Conservation (phyloP, 64 coral and sea anemone species). For the Stichodactyla mertensii region DNA sequence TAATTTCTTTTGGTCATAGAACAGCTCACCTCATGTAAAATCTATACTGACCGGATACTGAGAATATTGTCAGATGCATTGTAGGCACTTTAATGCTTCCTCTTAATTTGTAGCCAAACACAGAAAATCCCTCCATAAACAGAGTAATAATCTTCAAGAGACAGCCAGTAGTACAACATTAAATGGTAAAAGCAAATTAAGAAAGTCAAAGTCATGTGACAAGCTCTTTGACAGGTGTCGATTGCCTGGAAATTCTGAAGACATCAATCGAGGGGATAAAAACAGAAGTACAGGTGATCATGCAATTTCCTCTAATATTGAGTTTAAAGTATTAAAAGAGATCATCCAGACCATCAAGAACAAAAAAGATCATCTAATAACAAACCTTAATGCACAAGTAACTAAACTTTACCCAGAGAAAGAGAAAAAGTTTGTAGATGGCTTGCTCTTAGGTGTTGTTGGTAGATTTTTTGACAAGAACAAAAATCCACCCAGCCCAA, state of each 20-base stretch:
- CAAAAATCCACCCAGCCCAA: background rate
- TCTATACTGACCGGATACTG: too few relatives aligned
- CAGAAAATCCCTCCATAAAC: background rate
- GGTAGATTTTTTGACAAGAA: constrained; percentile 9
- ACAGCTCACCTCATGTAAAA: too few relatives aligned
- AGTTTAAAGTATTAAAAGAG: constrained; percentile 19
- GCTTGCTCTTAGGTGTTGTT: background rate
- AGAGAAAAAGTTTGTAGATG: constrained; percentile 1
- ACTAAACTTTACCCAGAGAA: constrained; percentile 23
- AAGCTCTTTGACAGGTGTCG: constrained; percentile 6
- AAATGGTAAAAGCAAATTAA: constrained; percentile 5
- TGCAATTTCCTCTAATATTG: background rate
- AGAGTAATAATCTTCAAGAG: background rate
- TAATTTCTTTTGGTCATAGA: too few relatives aligned
- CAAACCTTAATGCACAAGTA: constrained; percentile 14
- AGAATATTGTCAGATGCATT: too few relatives aligned
- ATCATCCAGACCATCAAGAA: background rate
- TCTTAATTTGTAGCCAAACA: background rate
- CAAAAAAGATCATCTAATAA: constrained; percentile 15
- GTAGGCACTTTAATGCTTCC: too few relatives aligned
- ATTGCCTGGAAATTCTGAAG: background rate
- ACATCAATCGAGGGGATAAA: background rate
- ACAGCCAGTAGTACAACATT: background rate
- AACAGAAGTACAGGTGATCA: background rate
- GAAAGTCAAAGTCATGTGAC: constrained; percentile 1